phyloP scores from a whole-genome alignment of 2,113 vertebrate genomes.

The Hippocampus guttulatus region DNA sequence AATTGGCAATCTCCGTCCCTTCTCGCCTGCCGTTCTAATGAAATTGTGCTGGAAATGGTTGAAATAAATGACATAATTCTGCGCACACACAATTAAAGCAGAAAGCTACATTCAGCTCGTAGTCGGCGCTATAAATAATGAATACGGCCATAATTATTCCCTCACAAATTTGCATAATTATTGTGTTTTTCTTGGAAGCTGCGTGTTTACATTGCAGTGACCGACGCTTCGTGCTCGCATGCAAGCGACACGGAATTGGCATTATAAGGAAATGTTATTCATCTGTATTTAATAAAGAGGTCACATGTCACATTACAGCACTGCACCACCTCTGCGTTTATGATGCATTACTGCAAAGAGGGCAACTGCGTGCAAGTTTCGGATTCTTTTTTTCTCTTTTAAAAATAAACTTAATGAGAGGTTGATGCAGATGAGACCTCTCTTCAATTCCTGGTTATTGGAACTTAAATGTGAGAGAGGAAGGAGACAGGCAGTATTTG shows the following conservation, averaged over 20 bases:
- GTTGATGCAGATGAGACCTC: background rate
- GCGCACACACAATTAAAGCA: slow-evolving; percentile 75
- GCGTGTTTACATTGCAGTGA: slow-evolving; percentile 64
- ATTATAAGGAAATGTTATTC: slow-evolving; percentile 58
- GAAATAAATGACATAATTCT: slow-evolving; percentile 75
- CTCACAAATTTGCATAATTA: slow-evolving; percentile 77
- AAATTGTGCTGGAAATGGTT: slow-evolving; percentile 71
- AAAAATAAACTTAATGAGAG: slow-evolving; percentile 2
- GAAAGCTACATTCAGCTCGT: slow-evolving; percentile 72
- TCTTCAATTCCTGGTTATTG: background rate
- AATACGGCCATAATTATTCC: slow-evolving; percentile 75
- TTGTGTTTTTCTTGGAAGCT: slow-evolving; percentile 67
- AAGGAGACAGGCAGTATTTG: background rate
- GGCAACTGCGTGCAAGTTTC: background rate
- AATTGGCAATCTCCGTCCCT: slow-evolving; percentile 71
- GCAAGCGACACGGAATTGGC: slow-evolving; percentile 53
- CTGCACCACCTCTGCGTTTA: slow-evolving; percentile 44
- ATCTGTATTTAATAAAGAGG: slow-evolving; percentile 68
- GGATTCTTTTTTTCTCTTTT: background rate
- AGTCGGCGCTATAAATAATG: slow-evolving; percentile 79
- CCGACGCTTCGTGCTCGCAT: slow-evolving; percentile 56
- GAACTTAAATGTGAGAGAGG: background rate
- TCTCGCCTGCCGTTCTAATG: slow-evolving; percentile 70
- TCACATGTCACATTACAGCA: slow-evolving; percentile 52
- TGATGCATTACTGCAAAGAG: slow-evolving; percentile 27